Evolutionary conservation across 2,113 vertebrate species (phyloP).

Genomic region (Arvicanthis niloticus): DNA sequence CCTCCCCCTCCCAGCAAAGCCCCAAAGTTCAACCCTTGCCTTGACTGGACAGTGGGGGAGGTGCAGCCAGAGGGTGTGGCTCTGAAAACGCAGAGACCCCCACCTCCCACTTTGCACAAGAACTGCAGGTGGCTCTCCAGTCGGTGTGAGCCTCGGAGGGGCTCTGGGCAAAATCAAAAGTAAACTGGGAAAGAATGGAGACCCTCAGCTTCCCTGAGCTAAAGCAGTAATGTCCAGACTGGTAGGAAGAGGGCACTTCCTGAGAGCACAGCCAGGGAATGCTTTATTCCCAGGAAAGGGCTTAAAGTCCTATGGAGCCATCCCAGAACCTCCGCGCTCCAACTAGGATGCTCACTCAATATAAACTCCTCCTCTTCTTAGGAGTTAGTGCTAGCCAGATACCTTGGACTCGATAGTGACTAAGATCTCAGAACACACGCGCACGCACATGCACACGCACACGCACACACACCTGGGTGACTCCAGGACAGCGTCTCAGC

Average conservation of each 20-base stretch:
- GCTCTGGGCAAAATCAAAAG: constrained; percentile 33
- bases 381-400: constrained; percentile 10
- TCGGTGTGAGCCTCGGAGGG: not conserved
- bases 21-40: constrained; percentile 69
- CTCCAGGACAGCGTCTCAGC: constrained; percentile 78
- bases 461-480: constrained; percentile 74
- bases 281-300: constrained; percentile 30
- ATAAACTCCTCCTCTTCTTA: constrained; percentile 49
- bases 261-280: constrained; percentile 12
- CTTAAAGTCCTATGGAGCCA: not conserved
- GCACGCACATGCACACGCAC: not conserved
- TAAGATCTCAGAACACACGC: not conserved
- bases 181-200: constrained; percentile 1
- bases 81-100: constrained; percentile 7
- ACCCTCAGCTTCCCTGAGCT: not conserved
- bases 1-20: constrained; percentile 70
- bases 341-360: constrained; percentile 70
- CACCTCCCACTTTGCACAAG: constrained; percentile 14
- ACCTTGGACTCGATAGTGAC: not conserved
- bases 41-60: constrained; percentile 66
- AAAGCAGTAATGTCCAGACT: constrained; percentile 35
- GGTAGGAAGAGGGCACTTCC: not conserved
- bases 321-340: not conserved
- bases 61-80: constrained; percentile 63
- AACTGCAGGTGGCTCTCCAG: constrained; percentile 57